These are phyloP conservation scores for Orchestia grillus DNA, from an alignment of 1,140 invertebrate genomes.

Conservation along the genomic window DNA sequence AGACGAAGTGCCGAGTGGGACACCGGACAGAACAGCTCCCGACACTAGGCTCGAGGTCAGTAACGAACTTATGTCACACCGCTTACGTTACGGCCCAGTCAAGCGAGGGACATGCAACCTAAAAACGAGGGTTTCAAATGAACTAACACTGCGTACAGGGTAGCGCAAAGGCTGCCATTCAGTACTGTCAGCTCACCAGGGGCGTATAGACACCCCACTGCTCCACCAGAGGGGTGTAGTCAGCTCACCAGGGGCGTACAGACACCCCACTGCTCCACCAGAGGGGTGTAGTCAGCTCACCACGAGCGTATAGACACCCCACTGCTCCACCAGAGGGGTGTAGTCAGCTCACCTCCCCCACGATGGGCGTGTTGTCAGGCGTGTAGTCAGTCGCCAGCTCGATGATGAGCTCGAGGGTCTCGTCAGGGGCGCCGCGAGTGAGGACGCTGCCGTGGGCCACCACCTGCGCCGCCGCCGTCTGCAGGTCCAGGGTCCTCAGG, in stretches of 20 bases:
- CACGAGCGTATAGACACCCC: background rate
- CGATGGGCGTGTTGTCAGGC: conserved; percentile 43
- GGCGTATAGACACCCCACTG: too few species aligned
- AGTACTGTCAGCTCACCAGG: too few species aligned
- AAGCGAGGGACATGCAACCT: too few species aligned
- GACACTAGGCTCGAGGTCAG: too few species aligned
- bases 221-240: background rate
- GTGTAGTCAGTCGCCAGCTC: conserved; percentile 50
- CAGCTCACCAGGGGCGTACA: background rate
- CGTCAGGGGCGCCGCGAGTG: conserved; percentile 10
- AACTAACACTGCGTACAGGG: too few species aligned
- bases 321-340: background rate
- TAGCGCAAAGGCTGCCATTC: too few species aligned
- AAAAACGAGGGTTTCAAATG: too few species aligned
- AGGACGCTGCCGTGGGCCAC: conserved; percentile 30
- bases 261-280: background rate
- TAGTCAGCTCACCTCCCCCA: conserved; percentile 22
- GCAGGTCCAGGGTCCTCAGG: conserved; percentile 25
- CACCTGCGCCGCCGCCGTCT: conserved; percentile 15
- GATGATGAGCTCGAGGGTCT: conserved; percentile 34
- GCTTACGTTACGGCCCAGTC: too few species aligned
- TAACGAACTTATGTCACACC: too few species aligned
- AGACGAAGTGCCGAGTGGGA: too few species aligned
- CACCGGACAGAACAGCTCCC: too few species aligned
- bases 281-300: background rate